Evolutionary conservation across 2,888 invertebrate species (phyloP), one percentile per base, ranked within the genome.

Genomic region (Ormyrus pomaceus): DNA sequence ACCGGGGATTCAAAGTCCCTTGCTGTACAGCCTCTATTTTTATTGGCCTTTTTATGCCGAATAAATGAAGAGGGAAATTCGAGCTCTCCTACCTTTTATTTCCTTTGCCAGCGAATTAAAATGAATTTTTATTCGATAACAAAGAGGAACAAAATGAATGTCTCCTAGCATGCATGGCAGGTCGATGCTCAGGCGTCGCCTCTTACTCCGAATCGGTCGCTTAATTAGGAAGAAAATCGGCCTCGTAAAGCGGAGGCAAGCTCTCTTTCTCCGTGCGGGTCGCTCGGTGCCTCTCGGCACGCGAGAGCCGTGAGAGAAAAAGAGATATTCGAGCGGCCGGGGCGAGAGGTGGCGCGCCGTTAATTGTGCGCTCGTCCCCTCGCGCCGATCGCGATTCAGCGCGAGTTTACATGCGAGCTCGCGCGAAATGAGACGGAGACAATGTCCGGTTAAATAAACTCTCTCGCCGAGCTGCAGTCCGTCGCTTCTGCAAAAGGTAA

Each of bases 341-440:
- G 69, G 79, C 70, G 83, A 80, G 34, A 34, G 81, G 82, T 82
- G 81, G 79, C 62, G 55, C 50, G 69, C 19, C 77, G 77, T 70
- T 77, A 83, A 83, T 85, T 82, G 83, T 85, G 83, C 86, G 83
- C 82, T 83, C 82, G 84, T 82, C 84, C 81, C 34, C 82, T 80
- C 34, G 80, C 34, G 80, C 82, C 77, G 82, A 84, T 84, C 83
- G 83, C 83, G 83, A 84, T 81, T 58, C 66, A 82, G 82, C 77
- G 77, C 81, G 79, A 80, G 83, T 83, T 82, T 82, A 84, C 86
- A 86, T 85, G 85, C 85, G 82, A 85, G 71, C 78, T 75, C 75
- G 79, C 68, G 79, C 80, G 80, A 80, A 82, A 82, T 79, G 81
- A 78, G 83, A 72, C 77, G 64, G 79, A 64, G 66, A 64, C 56